phyloP scores from a whole-genome alignment of 2,888 invertebrate genomes.

The Calameuta filiformis region DNA sequence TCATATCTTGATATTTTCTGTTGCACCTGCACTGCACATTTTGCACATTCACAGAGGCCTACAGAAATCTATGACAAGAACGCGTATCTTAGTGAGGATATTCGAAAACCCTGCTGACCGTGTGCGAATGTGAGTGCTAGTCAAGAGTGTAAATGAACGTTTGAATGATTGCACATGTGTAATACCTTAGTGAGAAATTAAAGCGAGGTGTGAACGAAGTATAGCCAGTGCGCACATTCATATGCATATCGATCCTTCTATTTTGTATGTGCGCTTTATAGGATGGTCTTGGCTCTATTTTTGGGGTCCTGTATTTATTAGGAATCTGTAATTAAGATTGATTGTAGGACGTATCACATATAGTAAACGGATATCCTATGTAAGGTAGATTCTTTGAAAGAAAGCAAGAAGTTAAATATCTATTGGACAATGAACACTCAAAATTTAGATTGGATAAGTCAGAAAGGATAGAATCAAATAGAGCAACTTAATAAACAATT shows the following conservation, averaged over 20 bases:
- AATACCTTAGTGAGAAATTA: neutral
- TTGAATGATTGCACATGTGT: neutral
- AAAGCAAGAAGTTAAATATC: neutral
- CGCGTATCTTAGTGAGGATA: neutral
- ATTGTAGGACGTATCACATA: neutral
- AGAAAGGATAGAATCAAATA: neutral
- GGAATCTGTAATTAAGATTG: neutral
- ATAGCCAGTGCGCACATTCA: neutral
- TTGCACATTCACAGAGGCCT: conserved; percentile 39
- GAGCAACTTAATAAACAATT: neutral
- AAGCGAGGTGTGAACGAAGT: neutral
- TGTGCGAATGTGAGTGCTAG: neutral
- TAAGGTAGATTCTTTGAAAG: neutral
- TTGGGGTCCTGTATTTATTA: neutral
- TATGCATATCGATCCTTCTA: conserved; percentile 18
- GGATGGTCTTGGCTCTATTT: conserved; percentile 27
- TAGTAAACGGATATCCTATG: neutral
- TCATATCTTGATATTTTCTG: neutral
- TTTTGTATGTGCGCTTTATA: conserved; percentile 32
- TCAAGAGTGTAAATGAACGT: neutral
- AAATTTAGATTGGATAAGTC: neutral
- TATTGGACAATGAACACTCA: neutral
- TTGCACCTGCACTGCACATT: conserved; percentile 39
- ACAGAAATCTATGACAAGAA: neutral
- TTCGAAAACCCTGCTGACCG: neutral